Conservation (phyloP, 1,140 invertebrate species). For the Lordiphosa collinella region DNA sequence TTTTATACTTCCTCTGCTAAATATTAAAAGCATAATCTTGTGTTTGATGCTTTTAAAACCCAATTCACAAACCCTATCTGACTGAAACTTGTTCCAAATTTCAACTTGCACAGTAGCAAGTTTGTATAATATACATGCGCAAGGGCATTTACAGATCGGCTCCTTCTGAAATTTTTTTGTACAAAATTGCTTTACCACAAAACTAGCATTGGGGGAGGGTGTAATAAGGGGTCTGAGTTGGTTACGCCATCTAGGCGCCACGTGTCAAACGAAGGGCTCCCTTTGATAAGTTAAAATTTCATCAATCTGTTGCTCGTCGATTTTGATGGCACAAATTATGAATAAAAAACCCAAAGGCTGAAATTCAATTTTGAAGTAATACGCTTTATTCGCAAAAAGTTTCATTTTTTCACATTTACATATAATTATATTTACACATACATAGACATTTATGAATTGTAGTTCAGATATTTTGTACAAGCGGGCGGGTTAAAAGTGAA, state of each 20-base stretch:
- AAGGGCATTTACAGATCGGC: too few species aligned
- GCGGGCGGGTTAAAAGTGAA: background rate
- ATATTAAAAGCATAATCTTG: too few species aligned
- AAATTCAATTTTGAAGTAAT: conserved; percentile 43
- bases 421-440: conserved; percentile 20
- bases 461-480: conserved; percentile 3
- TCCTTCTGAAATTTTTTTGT: background rate
- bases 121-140: too few species aligned
- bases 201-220: background rate
- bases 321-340: conserved; percentile 3
- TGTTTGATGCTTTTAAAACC: too few species aligned
- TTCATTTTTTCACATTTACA: conserved; percentile 34
- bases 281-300: conserved; percentile 30
- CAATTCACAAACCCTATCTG: too few species aligned
- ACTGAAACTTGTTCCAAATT: too few species aligned
- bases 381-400: conserved; percentile 65
- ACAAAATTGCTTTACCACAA: conserved; percentile 1
- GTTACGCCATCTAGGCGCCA: conserved; percentile 27
- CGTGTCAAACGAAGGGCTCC: conserved; percentile 19
- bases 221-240: conserved; percentile 2
- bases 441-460: conserved; percentile 23
- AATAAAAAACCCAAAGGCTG: background rate
- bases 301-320: conserved; percentile 34
- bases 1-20: too few species aligned
- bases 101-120: too few species aligned